Percentiles rank a stretch among this genome's conserved stretches.
Evolutionary conservation across 2,797 vertebrate genomes (phyloP).

Genomic region (Graptemys geographica): DNA sequence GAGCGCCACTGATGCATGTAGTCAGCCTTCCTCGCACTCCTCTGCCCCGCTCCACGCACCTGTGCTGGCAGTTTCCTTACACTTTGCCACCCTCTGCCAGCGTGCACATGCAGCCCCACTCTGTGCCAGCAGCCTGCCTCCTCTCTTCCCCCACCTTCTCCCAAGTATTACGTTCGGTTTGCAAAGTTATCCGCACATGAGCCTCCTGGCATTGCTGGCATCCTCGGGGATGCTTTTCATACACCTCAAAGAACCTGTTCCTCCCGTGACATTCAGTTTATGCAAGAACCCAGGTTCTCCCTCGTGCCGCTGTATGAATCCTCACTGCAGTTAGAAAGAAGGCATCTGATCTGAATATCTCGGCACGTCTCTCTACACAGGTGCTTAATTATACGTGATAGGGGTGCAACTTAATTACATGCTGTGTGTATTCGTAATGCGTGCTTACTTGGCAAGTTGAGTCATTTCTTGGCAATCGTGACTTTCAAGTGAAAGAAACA

Average conservation of each 20-base stretch:
- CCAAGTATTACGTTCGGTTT: neutral
- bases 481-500: slow-evolving; percentile 41
- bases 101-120: neutral
- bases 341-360: neutral
- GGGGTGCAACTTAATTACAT: slow-evolving; percentile 51
- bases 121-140: neutral
- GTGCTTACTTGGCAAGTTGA: slow-evolving; percentile 27
- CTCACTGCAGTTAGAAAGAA: neutral
- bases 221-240: neutral
- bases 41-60: too few species aligned
- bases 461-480: slow-evolving; percentile 33
- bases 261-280: neutral
- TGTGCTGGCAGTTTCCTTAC: neutral
- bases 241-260: rapidly evolving
- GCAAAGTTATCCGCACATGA: neutral
- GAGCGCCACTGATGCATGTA: neutral
- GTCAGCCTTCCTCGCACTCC: neutral
- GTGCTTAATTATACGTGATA: slow-evolving; percentile 18
- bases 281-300: neutral
- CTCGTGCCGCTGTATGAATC: neutral
- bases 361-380: neutral
- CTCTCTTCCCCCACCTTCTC: neutral
- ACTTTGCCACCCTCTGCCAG: neutral
- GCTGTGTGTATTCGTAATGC: neutral
- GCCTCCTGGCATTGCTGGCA: neutral